Evolutionary conservation across 2,888 invertebrate genomes (phyloP).

Genomic region (Netelia inedita): DNA sequence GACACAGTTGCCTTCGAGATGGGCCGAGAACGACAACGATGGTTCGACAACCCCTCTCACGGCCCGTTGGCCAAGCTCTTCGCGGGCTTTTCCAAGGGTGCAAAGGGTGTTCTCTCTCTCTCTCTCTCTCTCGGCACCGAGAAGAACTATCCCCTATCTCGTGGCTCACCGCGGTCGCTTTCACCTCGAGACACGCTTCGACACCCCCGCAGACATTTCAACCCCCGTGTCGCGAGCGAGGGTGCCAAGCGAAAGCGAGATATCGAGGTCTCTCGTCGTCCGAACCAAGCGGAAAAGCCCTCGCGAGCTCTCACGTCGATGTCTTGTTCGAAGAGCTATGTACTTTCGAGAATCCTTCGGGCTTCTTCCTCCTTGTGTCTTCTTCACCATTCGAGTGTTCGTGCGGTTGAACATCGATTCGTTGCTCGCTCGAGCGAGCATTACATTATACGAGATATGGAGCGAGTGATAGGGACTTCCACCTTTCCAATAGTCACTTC

Average conservation of each 20-base stretch:
- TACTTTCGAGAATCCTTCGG: background rate
- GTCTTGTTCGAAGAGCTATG: background rate
- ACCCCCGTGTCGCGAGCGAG: constrained; percentile 34
- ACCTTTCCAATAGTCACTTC: background rate
- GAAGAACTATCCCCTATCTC: background rate
- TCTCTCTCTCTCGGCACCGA: background rate
- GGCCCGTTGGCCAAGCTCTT: background rate
- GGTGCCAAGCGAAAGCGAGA: constrained; percentile 38
- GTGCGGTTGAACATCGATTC: constrained; percentile 31
- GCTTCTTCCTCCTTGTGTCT: background rate
- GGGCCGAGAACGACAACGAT: constrained; percentile 1
- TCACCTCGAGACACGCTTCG: constrained; percentile 15
- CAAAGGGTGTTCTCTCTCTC: background rate
- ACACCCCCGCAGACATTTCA: constrained; percentile 22
- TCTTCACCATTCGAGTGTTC: constrained; percentile 23
- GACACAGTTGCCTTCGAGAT: background rate
- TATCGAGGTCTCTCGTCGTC: constrained; percentile 55
- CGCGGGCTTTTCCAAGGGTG: background rate
- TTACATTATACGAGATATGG: constrained; percentile 27
- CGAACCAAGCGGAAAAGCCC: constrained; percentile 49
- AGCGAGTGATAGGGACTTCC: background rate
- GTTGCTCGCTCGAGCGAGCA: constrained; percentile 33
- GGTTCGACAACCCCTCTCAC: constrained; percentile 7
- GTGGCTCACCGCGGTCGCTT: constrained; percentile 6
- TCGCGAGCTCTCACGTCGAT: background rate